Percentiles rank a stretch among this genome's conserved stretches.
Evolutionary conservation across 2,888 invertebrate genomes (phyloP).

Genomic region (Drosophila longiperda): DNA sequence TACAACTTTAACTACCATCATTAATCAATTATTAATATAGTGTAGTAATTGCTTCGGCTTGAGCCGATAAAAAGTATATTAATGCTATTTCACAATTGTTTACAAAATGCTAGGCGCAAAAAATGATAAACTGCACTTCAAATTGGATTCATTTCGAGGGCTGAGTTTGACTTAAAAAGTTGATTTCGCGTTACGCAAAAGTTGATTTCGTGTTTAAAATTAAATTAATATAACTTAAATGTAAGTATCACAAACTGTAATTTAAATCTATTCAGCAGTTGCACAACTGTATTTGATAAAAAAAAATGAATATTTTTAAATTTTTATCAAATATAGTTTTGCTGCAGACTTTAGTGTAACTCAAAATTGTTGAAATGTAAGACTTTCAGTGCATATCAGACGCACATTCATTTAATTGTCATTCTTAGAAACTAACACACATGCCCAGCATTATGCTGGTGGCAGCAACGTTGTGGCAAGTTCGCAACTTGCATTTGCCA

Average conservation of each 20-base stretch:
- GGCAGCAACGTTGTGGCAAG: conserved; percentile 55
- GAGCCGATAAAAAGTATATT: not conserved
- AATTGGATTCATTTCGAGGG: conserved; percentile 15
- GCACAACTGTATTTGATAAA: too few species aligned
- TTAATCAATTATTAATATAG: not conserved
- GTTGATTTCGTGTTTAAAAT: not conserved
- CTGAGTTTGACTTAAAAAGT: conserved; percentile 5
- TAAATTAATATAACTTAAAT: not conserved
- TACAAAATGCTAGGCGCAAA: not conserved
- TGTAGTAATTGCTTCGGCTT: too few species aligned
- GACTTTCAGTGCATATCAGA: conserved; percentile 40
- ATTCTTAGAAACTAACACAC: conserved; percentile 28
- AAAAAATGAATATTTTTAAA: not conserved
- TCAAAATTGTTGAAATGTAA: conserved; percentile 27
- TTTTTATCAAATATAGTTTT: not conserved
- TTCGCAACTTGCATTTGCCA: conserved; percentile 43
- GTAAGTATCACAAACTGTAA: not conserved
- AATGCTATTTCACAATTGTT: not conserved
- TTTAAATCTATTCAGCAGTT: too few species aligned
- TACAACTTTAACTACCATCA: too few species aligned
- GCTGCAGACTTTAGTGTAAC: not conserved
- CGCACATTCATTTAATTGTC: conserved; percentile 52
- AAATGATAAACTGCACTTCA: not conserved
- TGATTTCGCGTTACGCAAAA: not conserved
- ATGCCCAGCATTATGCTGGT: conserved; percentile 19